phyloP scores from a whole-genome alignment of 2,888 invertebrate species.

The Ellobium chinense region DNA sequence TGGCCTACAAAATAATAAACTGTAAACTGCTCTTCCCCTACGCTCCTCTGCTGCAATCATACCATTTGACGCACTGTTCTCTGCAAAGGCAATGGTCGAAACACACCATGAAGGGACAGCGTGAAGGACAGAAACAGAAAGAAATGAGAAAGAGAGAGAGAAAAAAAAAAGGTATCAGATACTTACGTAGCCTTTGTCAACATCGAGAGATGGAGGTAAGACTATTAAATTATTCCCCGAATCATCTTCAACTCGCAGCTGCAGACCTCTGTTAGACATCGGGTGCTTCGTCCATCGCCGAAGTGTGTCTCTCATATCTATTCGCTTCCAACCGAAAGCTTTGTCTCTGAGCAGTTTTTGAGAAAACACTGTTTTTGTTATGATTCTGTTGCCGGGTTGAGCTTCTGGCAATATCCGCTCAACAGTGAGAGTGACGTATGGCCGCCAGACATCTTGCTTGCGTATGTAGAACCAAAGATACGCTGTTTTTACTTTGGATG shows the following conservation, averaged over 20 bases:
- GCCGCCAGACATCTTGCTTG: conserved; percentile 4
- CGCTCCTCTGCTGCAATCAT: no score
- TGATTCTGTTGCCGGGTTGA: conserved; percentile 8
- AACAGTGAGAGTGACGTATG: not conserved
- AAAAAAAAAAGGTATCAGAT: not conserved
- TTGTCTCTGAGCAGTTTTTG: conserved; percentile 50
- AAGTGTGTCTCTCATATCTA: conserved; percentile 59
- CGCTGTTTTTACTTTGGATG: conserved; percentile 59
- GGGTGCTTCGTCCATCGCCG: conserved; percentile 63
- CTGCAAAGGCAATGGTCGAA: no score
- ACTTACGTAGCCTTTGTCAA: conserved; percentile 67
- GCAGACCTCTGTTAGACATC: conserved; percentile 60
- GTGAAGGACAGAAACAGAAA: conserved; percentile 9
- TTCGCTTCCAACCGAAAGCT: conserved; percentile 65
- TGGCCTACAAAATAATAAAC: no score
- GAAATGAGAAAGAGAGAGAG: not conserved
- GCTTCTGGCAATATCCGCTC: conserved; percentile 27
- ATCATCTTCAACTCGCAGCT: conserved; percentile 59
- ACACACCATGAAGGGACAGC: not conserved
- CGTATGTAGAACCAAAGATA: conserved; percentile 67
- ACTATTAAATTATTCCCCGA: conserved; percentile 61
- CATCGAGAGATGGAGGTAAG: conserved; percentile 54
- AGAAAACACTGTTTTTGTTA: conserved; percentile 47
- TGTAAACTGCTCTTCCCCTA: no score
- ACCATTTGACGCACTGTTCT: no score